Evolutionary conservation across 2,888 invertebrate species (phyloP), one percentile per base, ranked within the genome.

Genomic region (Temnothorax ravouxi): DNA sequence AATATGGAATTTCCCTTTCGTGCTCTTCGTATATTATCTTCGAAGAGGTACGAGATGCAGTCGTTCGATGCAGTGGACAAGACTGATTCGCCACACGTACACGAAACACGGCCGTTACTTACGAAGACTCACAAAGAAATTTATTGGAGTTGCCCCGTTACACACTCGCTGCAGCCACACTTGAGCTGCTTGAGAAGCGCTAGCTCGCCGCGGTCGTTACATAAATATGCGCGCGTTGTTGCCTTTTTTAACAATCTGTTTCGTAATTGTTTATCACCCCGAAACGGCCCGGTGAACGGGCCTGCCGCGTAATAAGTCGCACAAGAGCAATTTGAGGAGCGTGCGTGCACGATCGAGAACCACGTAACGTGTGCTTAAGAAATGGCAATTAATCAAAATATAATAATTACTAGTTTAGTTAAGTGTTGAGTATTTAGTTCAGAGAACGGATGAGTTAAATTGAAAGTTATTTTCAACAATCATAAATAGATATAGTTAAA

Each of bases 91-190:
- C 41, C 41, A 38, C 54, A 4, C 38, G 21, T 64, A 75, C 80
- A 76, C 79, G 85, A 52, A 82, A 86, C 86, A 74, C 83, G 88
- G 86, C 85, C 86, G 84, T 89, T 86, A 84, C 66, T 72, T 59
- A 85, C 77, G 76, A 59, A 76, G n/a, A 44, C 59, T 83, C 59
- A 84, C 83, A 85, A 86, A 76, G 90, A 91, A 93, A 91, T 85
- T 90, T 91, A 91, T 92, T 92, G 90, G 89, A 92, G 89, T 91
- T 91, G 90, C 91, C 92, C 91, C 92, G 92, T 93, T 93, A 93
- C 93, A 92, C 91, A 87, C 88, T 87, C 89, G 89, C n/a, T n/a
- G n/a, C 87, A 88, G 84, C 67, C 79, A 86, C 83, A 72, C 47
- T 18, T 82, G 89, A 91, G 88, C 90, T n/a, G n/a, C n/a, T n/a